A percentile compares a stretch with the other conserved stretches of the same genome.
These are phyloP conservation scores for Ariopsis seemanni DNA, from an alignment of 2,113 vertebrate species.

Conservation along the genomic window DNA sequence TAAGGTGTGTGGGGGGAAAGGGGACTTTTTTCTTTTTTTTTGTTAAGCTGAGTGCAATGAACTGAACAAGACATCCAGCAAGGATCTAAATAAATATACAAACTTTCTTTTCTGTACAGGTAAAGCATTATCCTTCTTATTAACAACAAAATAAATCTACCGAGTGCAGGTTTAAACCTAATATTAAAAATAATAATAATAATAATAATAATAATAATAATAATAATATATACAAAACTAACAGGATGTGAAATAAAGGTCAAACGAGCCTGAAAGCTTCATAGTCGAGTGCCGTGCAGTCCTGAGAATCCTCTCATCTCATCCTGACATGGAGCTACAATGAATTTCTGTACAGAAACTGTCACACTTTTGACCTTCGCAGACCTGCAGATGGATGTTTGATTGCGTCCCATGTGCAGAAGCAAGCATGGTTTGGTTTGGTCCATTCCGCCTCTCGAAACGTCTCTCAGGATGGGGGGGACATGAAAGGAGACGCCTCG, in stretches of 20 bases:
- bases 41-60: slow-evolving; percentile 74
- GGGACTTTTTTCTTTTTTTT: slow-evolving; percentile 37
- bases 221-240: slow-evolving; percentile 45
- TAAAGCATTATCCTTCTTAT: slow-evolving; percentile 56
- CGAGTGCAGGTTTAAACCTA: slow-evolving; percentile 69
- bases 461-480: neutral
- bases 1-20: slow-evolving; percentile 49
- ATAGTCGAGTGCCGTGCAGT: slow-evolving; percentile 61
- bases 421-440: slow-evolving; percentile 44
- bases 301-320: slow-evolving; percentile 75
- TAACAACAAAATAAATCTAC: slow-evolving; percentile 40
- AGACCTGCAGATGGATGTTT: slow-evolving; percentile 46
- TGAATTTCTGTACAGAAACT: slow-evolving; percentile 58
- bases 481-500: neutral
- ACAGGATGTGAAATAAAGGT: slow-evolving; percentile 48
- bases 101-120: slow-evolving; percentile 67
- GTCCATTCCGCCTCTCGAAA: slow-evolving; percentile 38
- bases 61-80: slow-evolving; percentile 73
- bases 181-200: slow-evolving; percentile 40
- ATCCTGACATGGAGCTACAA: slow-evolving; percentile 67
- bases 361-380: slow-evolving; percentile 59
- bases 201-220: slow-evolving; percentile 32
- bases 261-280: slow-evolving; percentile 64
- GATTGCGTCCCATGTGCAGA: neutral
- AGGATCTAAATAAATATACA: slow-evolving; percentile 91